Conservation (phyloP, 2,113 vertebrate species). For the Aleadryas rufinucha region DNA sequence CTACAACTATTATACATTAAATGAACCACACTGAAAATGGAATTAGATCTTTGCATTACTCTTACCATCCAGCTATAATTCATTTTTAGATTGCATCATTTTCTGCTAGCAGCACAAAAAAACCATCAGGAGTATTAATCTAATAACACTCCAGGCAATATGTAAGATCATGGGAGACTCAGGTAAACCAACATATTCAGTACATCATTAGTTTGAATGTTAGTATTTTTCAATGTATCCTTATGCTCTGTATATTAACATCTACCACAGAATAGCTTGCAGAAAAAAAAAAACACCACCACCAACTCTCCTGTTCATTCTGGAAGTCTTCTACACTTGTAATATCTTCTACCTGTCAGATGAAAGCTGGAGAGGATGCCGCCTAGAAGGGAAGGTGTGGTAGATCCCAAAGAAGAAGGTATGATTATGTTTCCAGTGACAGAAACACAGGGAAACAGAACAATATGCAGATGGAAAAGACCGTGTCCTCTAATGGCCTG, state of each 20-base stretch:
- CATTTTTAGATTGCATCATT: constrained; percentile 20
- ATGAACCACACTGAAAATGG: constrained; percentile 26
- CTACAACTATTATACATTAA: constrained; percentile 15
- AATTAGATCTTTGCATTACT: constrained; percentile 44
- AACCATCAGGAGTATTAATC: neutral
- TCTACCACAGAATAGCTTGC: neutral
- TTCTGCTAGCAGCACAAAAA: constrained; percentile 2
- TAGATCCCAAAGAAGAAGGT: neutral
- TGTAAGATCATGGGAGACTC: neutral
- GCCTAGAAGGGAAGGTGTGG: neutral
- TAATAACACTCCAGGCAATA: neutral
- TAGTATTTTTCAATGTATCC: neutral
- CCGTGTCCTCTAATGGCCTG: neutral
- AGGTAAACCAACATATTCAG: constrained; percentile 5
- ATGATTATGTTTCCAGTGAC: neutral
- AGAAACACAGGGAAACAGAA: neutral
- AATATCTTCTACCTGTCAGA: neutral
- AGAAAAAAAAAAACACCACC: neutral
- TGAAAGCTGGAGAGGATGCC: neutral
- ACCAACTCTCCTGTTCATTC: neutral
- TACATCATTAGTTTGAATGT: neutral
- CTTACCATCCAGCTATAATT: constrained; percentile 10
- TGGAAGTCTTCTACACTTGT: neutral
- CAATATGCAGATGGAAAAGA: neutral
- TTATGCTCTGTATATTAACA: neutral